Conservation (phyloP, 2,113 vertebrate species). For the Limanda limanda region DNA sequence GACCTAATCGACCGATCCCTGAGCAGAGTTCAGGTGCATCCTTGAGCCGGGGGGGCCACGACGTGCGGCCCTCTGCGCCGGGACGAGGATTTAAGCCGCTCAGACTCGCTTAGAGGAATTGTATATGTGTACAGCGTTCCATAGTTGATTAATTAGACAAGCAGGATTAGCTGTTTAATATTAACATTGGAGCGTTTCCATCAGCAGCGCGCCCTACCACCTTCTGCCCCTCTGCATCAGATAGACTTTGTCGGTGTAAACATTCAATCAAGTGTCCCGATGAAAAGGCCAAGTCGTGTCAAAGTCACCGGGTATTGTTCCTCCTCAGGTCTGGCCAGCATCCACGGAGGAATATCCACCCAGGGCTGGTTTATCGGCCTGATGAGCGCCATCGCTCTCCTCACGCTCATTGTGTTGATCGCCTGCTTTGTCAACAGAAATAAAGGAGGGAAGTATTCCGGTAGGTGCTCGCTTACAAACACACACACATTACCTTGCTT, state of each 20-base stretch:
- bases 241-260: conserved; percentile 69
- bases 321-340: conserved; percentile 87
- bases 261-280: conserved; percentile 73
- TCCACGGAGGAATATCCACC: conserved; percentile 90
- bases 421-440: conserved; percentile 97
- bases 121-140: conserved; percentile 74
- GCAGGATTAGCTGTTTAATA: conserved; percentile 82
- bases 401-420: conserved; percentile 91
- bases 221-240: conserved; percentile 56
- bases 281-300: conserved; percentile 73
- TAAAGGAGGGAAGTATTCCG: conserved; percentile 97
- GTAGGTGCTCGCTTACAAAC: conserved; percentile 77
- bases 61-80: conserved; percentile 36
- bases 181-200: conserved; percentile 75
- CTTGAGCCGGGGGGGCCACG: conserved; percentile 53
- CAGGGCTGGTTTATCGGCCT: conserved; percentile 98
- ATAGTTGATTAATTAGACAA: conserved; percentile 82
- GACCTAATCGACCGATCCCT: conserved; percentile 26
- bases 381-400: conserved; percentile 94
- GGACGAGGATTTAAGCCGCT: conserved; percentile 52
- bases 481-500: conserved; percentile 31
- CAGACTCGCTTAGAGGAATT: conserved; percentile 56
- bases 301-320: conserved; percentile 71
- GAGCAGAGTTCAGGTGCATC: conserved; percentile 20
- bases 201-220: conserved; percentile 27